These are phyloP conservation scores for Therioaphis trifolii DNA, from an alignment of 2,888 invertebrate genomes.

Conservation along the genomic window DNA sequence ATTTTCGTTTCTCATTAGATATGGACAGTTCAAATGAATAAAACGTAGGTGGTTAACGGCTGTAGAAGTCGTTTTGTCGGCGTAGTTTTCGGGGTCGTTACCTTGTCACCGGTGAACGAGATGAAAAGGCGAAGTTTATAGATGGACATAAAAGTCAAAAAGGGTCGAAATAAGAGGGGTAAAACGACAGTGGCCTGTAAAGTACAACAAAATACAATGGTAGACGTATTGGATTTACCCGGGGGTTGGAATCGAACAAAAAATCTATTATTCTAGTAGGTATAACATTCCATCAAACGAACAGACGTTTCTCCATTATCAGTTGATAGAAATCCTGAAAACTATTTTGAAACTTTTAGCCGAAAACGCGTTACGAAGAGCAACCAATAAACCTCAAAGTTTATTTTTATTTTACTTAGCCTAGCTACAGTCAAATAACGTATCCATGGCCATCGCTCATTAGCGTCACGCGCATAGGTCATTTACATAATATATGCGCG, in stretches of 20 bases:
- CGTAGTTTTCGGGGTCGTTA: conserved; percentile 7
- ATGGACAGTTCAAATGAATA: not conserved
- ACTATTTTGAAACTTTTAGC: too few relatives aligned
- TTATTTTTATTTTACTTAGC: too few relatives aligned
- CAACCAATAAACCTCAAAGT: too few relatives aligned
- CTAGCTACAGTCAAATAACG: too few relatives aligned
- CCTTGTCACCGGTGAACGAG: not conserved
- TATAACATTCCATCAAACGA: not conserved
- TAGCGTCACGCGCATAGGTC: too few relatives aligned
- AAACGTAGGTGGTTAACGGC: not conserved
- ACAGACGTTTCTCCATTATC: not conserved
- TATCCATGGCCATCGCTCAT: too few relatives aligned
- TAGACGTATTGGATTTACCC: not conserved
- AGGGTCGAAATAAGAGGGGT: not conserved
- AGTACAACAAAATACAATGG: not conserved
- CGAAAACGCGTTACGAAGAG: too few relatives aligned
- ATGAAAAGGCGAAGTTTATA: conserved; percentile 15
- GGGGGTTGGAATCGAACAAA: not conserved
- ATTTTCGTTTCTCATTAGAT: not conserved
- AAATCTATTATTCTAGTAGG: not conserved
- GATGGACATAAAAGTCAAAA: conserved; percentile 23
- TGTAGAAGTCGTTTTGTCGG: conserved; percentile 25
- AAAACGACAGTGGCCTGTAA: not conserved
- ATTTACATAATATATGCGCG: too few relatives aligned
- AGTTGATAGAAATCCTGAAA: not conserved